phyloP scores from a whole-genome alignment of 2,113 vertebrate genomes.

The Phylloscopus trochilus region DNA sequence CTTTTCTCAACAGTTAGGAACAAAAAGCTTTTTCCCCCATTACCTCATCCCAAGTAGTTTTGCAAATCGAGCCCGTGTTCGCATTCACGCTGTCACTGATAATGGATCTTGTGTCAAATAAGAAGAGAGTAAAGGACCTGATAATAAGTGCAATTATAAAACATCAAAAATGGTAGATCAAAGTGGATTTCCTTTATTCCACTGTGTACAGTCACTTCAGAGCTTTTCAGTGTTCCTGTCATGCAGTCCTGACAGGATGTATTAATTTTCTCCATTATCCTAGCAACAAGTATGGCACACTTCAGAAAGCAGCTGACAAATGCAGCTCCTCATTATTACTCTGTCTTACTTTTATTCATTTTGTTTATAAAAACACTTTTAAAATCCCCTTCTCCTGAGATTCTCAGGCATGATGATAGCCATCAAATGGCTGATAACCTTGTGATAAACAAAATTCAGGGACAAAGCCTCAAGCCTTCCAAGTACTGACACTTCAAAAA shows the following conservation, averaged over 20 bases:
- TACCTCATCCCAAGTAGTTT: constrained; percentile 72
- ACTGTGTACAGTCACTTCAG: constrained; percentile 66
- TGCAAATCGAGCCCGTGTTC: constrained; percentile 68
- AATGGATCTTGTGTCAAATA: constrained; percentile 76
- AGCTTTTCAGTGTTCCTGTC: constrained; percentile 67
- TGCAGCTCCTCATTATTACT: constrained; percentile 66
- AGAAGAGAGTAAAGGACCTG: constrained; percentile 72
- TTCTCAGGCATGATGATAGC: constrained; percentile 36
- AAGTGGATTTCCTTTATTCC: constrained; percentile 73
- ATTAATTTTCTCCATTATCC: constrained; percentile 74
- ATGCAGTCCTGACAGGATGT: constrained; percentile 68
- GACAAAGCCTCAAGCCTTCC: background rate
- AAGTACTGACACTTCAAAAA: background rate
- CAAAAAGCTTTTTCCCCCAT: constrained; percentile 56
- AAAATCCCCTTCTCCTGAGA: constrained; percentile 37
- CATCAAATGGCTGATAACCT: constrained; percentile 57
- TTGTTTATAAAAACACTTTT: constrained; percentile 55
- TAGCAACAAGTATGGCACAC: constrained; percentile 67
- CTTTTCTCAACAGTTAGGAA: constrained; percentile 37
- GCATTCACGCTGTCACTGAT: constrained; percentile 73
- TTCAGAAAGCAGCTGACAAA: constrained; percentile 68
- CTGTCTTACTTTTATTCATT: constrained; percentile 63
- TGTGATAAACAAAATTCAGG: constrained; percentile 27
- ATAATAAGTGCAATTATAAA: constrained; percentile 79
- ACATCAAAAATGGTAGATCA: constrained; percentile 79